phyloP scores from a whole-genome alignment of 92 coral and sea anemone species.

The Zoanthus sansibaricus region DNA sequence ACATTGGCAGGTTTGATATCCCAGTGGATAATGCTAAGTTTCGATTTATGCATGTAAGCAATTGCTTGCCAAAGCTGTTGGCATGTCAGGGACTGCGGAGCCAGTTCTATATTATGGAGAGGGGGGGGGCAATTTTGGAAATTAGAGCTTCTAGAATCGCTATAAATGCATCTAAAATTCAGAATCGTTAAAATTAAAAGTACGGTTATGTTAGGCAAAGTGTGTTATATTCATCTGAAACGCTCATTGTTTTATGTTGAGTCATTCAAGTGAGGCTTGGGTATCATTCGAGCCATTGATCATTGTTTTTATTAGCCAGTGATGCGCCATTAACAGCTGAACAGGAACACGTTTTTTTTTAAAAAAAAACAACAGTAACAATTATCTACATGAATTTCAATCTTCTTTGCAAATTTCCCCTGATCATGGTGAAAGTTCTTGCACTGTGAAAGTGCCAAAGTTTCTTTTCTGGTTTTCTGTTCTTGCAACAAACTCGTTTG shows the following conservation, averaged over 20 bases:
- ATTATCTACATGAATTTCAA: conserved; percentile 24
- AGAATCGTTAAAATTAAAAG: too few species aligned
- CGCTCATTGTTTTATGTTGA: conserved; percentile 14
- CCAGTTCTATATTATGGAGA: too few species aligned
- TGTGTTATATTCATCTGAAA: conserved; percentile 24
- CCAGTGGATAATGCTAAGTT: too few species aligned
- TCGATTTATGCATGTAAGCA: too few species aligned
- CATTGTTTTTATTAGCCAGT: neutral
- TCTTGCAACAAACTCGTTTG: conserved; percentile 28
- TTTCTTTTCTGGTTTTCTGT: conserved; percentile 21
- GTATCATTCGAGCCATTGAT: conserved; percentile 24
- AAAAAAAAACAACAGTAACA: conserved; percentile 27
- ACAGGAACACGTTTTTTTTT: conserved; percentile 16
- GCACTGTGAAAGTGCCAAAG: neutral
- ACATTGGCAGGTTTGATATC: too few species aligned
- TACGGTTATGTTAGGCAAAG: neutral
- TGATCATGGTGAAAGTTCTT: conserved; percentile 24
- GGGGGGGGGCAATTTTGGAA: too few species aligned
- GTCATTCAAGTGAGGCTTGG: conserved; percentile 31
- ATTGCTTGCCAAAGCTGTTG: too few species aligned
- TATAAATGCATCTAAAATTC: too few species aligned
- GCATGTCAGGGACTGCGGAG: too few species aligned
- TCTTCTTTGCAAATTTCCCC: conserved; percentile 24
- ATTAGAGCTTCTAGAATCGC: too few species aligned
- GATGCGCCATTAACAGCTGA: conserved; percentile 20